Evolutionary conservation across 2,113 vertebrate genomes (phyloP).

Genomic region (Melozone crissalis): DNA sequence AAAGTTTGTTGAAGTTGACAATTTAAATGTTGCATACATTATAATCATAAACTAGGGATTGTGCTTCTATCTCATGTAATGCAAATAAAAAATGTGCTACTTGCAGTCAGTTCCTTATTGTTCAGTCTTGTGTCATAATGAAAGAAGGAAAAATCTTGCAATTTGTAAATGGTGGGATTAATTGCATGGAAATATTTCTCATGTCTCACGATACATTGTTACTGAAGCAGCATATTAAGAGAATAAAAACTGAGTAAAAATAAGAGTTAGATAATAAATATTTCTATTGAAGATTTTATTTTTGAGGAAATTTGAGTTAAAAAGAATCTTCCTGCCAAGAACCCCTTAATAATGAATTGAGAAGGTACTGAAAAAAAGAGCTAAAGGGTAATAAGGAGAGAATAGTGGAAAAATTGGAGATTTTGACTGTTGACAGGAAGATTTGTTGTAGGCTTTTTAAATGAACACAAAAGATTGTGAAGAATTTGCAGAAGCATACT

Average conservation of each 20-base stretch:
- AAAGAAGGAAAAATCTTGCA: background rate
- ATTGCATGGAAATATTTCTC: background rate
- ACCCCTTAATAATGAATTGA: background rate
- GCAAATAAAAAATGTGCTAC: background rate
- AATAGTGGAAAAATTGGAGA: background rate
- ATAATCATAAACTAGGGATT: background rate
- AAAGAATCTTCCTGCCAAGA: background rate
- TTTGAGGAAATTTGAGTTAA: background rate
- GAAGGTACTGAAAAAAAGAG: background rate
- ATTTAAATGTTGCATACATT: background rate
- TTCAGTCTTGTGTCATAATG: background rate
- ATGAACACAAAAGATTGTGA: background rate
- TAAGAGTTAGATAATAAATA: background rate
- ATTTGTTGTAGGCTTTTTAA: background rate
- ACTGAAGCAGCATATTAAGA: background rate
- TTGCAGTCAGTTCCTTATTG: background rate
- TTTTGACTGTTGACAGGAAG: background rate
- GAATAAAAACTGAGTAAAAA: background rate
- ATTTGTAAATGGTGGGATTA: background rate
- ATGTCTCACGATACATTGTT: background rate
- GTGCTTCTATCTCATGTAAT: background rate
- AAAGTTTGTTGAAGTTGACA: background rate
- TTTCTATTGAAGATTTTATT: background rate
- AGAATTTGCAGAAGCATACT: background rate
- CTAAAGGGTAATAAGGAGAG: background rate